Percentiles rank a stretch among this genome's conserved stretches.
Conservation (phyloP, 1,140 invertebrate species). For the Triops longicaudatus region DNA sequence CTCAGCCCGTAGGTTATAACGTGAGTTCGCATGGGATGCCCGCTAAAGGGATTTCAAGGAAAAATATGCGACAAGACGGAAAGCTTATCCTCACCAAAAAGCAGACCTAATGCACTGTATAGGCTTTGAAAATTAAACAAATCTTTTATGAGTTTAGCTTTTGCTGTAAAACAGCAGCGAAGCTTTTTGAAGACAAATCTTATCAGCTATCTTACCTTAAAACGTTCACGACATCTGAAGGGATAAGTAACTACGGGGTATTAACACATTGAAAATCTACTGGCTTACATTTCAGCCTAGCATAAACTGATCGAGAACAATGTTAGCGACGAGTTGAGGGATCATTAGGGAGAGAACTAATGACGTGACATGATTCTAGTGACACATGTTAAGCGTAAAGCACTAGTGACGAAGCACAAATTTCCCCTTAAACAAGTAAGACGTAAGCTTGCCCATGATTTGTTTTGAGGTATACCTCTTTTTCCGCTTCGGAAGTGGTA, state of each 20-base stretch:
- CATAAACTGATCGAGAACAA: neutral
- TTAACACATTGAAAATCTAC: neutral
- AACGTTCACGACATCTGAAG: neutral
- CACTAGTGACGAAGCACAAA: neutral
- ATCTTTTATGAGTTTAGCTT: neutral
- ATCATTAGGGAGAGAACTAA: neutral
- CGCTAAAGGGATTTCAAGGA: neutral
- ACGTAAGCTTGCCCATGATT: neutral
- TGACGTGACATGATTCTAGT: neutral
- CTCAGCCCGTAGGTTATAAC: neutral
- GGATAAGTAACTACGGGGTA: neutral
- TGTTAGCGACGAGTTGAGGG: neutral
- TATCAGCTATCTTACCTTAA: neutral
- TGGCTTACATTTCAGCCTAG: neutral
- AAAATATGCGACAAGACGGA: neutral
- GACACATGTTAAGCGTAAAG: neutral
- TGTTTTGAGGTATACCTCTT: neutral
- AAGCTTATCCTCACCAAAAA: neutral
- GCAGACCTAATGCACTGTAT: neutral
- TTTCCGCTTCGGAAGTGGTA: slow-evolving; percentile 11
- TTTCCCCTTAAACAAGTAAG: neutral
- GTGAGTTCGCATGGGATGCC: neutral
- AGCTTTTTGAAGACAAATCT: neutral
- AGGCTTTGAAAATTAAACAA: too few relatives aligned
- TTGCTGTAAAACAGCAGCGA: neutral